Evolutionary conservation across 2,888 invertebrate species (phyloP).

Genomic region (Oscheius sp.): DNA sequence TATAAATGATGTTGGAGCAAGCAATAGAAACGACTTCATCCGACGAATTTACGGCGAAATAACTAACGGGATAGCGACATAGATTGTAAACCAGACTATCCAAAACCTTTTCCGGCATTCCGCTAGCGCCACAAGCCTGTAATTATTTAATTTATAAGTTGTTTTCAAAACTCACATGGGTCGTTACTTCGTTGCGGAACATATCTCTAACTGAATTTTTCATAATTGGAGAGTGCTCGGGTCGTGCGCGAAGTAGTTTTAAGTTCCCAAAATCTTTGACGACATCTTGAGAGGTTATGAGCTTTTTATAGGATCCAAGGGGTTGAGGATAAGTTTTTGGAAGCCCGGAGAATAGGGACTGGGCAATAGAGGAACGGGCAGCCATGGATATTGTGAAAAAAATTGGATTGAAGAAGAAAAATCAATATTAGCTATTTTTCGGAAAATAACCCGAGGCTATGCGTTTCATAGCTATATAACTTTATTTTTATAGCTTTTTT

Average conservation of each 20-base stretch:
- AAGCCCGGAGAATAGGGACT: background rate
- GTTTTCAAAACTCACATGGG: background rate
- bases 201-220: background rate
- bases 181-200: background rate
- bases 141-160: background rate
- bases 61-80: conserved; percentile 3
- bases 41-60: background rate
- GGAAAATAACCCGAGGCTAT: background rate
- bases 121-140: background rate
- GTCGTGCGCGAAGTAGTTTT: conserved; percentile 13
- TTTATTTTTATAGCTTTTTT: background rate
- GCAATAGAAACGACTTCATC: background rate
- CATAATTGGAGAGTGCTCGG: background rate
- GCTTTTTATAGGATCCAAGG: background rate
- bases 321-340: conserved; percentile 2
- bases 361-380: background rate
- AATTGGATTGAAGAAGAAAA: background rate
- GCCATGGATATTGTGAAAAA: background rate
- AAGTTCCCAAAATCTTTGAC: background rate
- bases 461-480: background rate
- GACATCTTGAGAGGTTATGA: background rate
- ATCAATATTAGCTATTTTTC: too few relatives aligned
- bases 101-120: background rate
- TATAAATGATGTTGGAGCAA: background rate
- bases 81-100: background rate